A percentile compares a stretch with the other conserved stretches of the same genome.
Evolutionary conservation across 1,140 invertebrate genomes (phyloP).

Genomic region (Cyrtorhinus lividipennis): DNA sequence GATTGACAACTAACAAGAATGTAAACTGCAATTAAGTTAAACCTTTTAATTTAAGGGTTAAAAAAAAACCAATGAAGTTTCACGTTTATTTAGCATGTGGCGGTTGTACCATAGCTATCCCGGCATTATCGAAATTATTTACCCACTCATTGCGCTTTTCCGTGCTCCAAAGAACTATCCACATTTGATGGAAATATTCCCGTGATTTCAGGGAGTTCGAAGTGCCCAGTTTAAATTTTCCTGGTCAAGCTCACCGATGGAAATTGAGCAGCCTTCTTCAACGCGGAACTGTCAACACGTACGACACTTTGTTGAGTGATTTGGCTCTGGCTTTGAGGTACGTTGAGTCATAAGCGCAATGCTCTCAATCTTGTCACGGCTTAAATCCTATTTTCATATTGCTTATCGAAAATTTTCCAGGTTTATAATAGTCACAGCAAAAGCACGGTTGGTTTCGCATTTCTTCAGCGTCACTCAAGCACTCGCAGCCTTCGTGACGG

Average conservation of each 20-base stretch:
- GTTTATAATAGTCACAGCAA: slow-evolving; percentile 72
- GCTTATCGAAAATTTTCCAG: no score
- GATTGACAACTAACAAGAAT: no score
- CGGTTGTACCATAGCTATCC: no score
- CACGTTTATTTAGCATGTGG: no score
- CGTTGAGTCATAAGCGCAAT: neutral
- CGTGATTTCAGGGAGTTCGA: slow-evolving; percentile 85
- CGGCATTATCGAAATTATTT: no score
- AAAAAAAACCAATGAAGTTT: no score
- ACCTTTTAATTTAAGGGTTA: no score
- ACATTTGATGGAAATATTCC: no score
- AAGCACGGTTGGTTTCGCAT: slow-evolving; percentile 50
- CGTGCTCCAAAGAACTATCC: slow-evolving; percentile 2
- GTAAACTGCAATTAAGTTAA: no score
- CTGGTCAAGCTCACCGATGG: slow-evolving; percentile 82
- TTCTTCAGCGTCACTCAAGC: slow-evolving; percentile 71
- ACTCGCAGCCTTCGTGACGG: slow-evolving; percentile 49
- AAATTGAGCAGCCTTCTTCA: slow-evolving; percentile 70
- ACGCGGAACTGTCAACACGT: slow-evolving; percentile 58
- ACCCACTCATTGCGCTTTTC: no score
- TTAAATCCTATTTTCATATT: slow-evolving; percentile 4
- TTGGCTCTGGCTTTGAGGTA: slow-evolving; percentile 59
- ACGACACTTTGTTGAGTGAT: slow-evolving; percentile 65
- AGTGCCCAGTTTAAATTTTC: slow-evolving; percentile 82
- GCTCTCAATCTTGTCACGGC: neutral